Evolutionary conservation across 2,797 vertebrate genomes (phyloP).

Genomic region (Sebastes umbrosus): DNA sequence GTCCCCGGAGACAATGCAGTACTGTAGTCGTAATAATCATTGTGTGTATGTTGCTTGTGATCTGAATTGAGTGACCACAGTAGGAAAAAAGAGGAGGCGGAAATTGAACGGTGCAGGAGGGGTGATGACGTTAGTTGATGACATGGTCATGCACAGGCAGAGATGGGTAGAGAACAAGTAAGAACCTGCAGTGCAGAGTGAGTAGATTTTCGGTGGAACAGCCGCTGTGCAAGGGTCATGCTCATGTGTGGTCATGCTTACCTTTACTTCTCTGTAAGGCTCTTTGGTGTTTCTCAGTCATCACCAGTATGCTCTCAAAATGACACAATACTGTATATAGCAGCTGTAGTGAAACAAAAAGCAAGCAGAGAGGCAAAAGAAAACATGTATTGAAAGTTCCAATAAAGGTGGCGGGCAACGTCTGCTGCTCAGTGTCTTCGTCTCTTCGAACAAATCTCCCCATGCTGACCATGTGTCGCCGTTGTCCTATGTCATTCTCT

Average conservation of each 20-base stretch:
- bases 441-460: conserved; percentile 10
- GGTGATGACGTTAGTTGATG: background rate
- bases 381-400: background rate
- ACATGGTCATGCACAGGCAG: background rate
- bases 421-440: conserved; percentile 37
- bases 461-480: conserved; percentile 15
- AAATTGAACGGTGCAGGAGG: background rate
- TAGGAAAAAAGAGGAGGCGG: background rate
- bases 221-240: background rate
- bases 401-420: background rate
- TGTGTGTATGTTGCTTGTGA: background rate
- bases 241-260: background rate
- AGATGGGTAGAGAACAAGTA: conserved; percentile 15
- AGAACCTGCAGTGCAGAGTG: conserved; percentile 20
- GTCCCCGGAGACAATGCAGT: background rate
- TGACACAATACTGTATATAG: background rate
- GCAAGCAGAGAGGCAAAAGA: background rate
- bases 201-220: background rate
- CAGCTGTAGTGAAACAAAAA: background rate
- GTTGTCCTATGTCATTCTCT: conserved; percentile 1
- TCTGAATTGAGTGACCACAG: background rate
- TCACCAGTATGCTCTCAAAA: background rate
- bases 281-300: background rate
- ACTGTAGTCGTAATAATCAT: background rate
- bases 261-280: background rate